phyloP scores from a whole-genome alignment of 1,140 invertebrate species.

The Lepidotrigona ventralis region DNA sequence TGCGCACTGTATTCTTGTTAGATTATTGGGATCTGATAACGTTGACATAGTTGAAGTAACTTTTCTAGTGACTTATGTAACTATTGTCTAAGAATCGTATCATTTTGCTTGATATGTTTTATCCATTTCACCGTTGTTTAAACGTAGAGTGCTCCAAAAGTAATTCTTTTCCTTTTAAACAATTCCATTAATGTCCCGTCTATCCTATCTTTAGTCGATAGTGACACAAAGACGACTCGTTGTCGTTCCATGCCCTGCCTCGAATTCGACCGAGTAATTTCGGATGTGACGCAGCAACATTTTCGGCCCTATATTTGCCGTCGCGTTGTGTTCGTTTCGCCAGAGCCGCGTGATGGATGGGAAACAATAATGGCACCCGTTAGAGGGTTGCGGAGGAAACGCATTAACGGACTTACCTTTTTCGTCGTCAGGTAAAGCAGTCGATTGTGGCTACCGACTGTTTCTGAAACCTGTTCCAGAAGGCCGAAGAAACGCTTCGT shows the following conservation, averaged over 20 bases:
- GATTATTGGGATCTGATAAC: no score
- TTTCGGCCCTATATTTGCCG: slow-evolving; percentile 54
- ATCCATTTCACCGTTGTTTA: no score
- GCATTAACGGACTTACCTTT: slow-evolving; percentile 59
- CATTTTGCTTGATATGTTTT: no score
- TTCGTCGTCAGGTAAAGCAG: slow-evolving; percentile 37
- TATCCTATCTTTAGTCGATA: no score
- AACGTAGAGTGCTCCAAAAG: no score
- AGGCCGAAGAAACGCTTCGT: slow-evolving; percentile 8
- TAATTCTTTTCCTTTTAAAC: no score
- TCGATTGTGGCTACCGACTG: slow-evolving; percentile 27
- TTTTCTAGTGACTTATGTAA: no score
- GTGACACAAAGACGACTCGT: slow-evolving; percentile 42
- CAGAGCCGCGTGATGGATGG: slow-evolving; percentile 62
- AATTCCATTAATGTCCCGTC: no score
- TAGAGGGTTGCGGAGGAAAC: slow-evolving; percentile 55
- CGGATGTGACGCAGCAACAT: slow-evolving; percentile 67
- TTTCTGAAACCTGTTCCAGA: background rate
- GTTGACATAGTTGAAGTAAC: no score
- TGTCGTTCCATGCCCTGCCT: slow-evolving; percentile 45
- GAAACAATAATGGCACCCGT: slow-evolving; percentile 62
- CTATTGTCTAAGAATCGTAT: no score
- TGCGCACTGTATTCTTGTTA: no score
- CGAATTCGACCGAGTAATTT: slow-evolving; percentile 60
- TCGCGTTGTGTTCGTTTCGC: slow-evolving; percentile 23